A percentile compares a stretch with the other conserved stretches of the same genome.
Conservation (phyloP, 2,113 vertebrate genomes). For the Stigmatopora argus region DNA sequence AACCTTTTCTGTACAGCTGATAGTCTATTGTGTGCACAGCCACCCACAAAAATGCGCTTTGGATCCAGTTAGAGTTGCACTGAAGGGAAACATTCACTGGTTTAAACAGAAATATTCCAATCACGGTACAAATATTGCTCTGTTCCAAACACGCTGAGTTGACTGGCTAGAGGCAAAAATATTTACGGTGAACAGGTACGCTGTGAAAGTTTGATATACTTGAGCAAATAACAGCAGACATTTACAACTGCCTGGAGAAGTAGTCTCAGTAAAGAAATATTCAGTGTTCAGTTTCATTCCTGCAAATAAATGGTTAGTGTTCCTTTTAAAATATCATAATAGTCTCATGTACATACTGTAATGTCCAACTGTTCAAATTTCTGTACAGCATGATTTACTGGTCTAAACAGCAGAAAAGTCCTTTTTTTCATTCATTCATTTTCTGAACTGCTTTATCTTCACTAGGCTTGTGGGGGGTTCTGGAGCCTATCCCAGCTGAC, state of each 20-base stretch:
- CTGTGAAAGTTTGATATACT: background rate
- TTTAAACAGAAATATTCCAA: slow-evolving; percentile 21
- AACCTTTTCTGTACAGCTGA: background rate
- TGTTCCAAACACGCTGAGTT: slow-evolving; percentile 49
- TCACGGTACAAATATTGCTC: background rate
- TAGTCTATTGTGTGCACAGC: background rate
- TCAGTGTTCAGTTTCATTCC: too few relatives aligned
- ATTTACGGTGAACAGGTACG: background rate
- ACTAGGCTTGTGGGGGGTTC: too few relatives aligned
- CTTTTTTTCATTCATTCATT: too few relatives aligned
- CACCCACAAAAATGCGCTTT: slow-evolving; percentile 43
- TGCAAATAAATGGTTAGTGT: too few relatives aligned
- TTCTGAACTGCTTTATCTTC: too few relatives aligned
- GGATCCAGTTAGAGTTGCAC: slow-evolving; percentile 23
- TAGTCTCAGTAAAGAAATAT: background rate
- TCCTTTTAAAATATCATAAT: too few relatives aligned
- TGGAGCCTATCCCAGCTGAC: too few relatives aligned
- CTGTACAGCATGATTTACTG: too few relatives aligned
- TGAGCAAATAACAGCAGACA: background rate
- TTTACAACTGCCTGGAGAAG: background rate
- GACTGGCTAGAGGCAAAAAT: slow-evolving; percentile 22
- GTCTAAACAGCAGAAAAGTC: too few relatives aligned
- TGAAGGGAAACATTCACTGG: slow-evolving; percentile 13
- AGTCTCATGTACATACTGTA: too few relatives aligned
- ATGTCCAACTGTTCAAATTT: too few relatives aligned